phyloP scores from a whole-genome alignment of 2,888 invertebrate species.

The Balanococcus diminutus region DNA sequence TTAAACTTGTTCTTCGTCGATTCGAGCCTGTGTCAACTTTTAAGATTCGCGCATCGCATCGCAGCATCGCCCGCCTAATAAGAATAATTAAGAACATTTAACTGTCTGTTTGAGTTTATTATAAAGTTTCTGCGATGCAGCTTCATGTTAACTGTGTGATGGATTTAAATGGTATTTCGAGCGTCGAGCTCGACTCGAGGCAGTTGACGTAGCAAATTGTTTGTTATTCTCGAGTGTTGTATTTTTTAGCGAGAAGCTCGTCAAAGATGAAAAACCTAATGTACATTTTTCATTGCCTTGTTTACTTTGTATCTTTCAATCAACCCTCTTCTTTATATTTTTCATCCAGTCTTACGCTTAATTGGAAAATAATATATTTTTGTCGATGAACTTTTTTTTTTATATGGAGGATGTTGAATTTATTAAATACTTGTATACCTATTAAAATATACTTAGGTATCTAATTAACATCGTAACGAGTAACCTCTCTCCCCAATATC shows the following conservation, averaged over 20 bases:
- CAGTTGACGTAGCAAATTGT: not conserved
- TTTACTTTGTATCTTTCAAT: not conserved
- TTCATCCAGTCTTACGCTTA: not conserved
- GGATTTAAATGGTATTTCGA: not conserved
- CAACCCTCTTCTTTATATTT: not conserved
- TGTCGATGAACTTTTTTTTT: not conserved
- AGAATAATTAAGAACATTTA: slow-evolving; percentile 11
- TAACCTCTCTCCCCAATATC: not conserved
- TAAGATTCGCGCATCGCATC: not conserved
- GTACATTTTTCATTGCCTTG: not conserved
- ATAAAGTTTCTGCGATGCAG: not conserved
- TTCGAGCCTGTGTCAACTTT: not conserved
- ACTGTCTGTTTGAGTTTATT: not conserved
- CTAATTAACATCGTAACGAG: not conserved
- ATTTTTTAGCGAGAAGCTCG: not conserved
- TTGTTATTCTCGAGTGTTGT: not conserved
- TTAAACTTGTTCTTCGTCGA: not conserved
- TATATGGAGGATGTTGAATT: not conserved
- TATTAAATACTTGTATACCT: not conserved
- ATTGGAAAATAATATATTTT: not conserved
- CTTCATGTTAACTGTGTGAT: not conserved
- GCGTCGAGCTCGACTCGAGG: not conserved
- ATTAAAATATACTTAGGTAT: no score
- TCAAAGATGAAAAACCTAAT: slow-evolving; percentile 2
- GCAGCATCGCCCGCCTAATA: not conserved